phyloP scores from a whole-genome alignment of 2,888 invertebrate species.

The Buathra laborator region DNA sequence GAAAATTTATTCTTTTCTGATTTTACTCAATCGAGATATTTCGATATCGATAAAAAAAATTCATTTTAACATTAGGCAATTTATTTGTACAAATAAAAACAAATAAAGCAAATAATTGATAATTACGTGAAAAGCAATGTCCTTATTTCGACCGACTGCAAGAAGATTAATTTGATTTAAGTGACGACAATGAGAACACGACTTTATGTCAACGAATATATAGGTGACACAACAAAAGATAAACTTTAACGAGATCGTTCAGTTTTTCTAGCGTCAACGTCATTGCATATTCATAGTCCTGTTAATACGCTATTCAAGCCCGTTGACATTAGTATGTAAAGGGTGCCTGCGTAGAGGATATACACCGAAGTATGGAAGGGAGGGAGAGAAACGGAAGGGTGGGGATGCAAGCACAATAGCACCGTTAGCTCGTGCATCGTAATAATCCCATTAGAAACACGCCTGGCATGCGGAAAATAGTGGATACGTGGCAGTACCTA shows the following conservation, averaged over 20 bases:
- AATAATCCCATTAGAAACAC: constrained; percentile 75
- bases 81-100: no score
- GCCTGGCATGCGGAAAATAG: constrained; percentile 65
- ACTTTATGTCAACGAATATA: constrained; percentile 3
- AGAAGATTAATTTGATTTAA: background rate
- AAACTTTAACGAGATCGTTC: constrained; percentile 44
- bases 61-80: no score
- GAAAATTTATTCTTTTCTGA: no score
- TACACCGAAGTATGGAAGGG: constrained; percentile 54
- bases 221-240: constrained; percentile 21
- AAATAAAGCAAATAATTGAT: background rate
- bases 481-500: constrained; percentile 56
- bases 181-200: background rate
- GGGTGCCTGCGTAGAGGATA: constrained; percentile 64
- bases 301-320: constrained; percentile 76
- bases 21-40: no score
- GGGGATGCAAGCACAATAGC: constrained; percentile 55
- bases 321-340: constrained; percentile 79
- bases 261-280: constrained; percentile 74
- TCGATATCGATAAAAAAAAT: no score
- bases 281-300: constrained; percentile 78
- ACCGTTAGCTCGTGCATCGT: constrained; percentile 67
- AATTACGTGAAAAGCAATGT: background rate
- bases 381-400: constrained; percentile 54
- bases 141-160: background rate